Base-by-base conservation (phyloP, 2,113 vertebrate species). In the Condylura cristata region DNA sequence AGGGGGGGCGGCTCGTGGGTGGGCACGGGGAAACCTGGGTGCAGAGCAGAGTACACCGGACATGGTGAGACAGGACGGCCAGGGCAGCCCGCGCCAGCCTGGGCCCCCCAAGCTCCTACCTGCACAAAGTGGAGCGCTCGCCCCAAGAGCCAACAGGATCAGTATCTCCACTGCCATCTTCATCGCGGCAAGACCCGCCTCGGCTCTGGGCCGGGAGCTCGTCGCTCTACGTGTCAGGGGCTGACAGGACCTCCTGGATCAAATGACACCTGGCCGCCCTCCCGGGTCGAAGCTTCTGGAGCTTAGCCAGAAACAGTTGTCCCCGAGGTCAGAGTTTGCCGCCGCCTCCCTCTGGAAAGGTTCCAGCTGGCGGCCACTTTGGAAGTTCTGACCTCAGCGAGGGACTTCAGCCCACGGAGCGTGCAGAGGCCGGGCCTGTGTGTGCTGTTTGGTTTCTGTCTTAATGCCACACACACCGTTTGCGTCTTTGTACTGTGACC, bases 21-120 rank as follows among this genome's bases (percentile, higher is more conserved):
- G 0, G 98, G 98, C 1, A 96, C 97, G 0, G 98, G 98, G 81
- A 98, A 95, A 0, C 96, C 98, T 98, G 93, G 44, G 51, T 6
- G 8, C 17, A 58, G 51, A 80, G 60, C 76, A 89, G 6, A 46
- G 44, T 46, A 12, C 44, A 70, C 0, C 34, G 1, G 24, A 9
- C 89, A 14, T 37, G 1, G 86, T 68, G 95, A 37, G 89, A 92
- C 12, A 10, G 74, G 32, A 24, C 5, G 1, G 0, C 70, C 9
- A 1, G 17, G 34, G 2, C 1, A 0, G 22, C 28, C 0, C 1
- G 12, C 39, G 26, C 37, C 3, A 24, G 70, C 22, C 70, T 3
- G 9, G 16, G 5, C 1, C 68, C 39, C 24, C 3, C 1, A 24
- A 20, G 20, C 66, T 39, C 70, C 39, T 94, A 98, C 98, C 98